Evolutionary conservation across 2,888 invertebrate species (phyloP).

Genomic region (Zaprionus obscuricornis): DNA sequence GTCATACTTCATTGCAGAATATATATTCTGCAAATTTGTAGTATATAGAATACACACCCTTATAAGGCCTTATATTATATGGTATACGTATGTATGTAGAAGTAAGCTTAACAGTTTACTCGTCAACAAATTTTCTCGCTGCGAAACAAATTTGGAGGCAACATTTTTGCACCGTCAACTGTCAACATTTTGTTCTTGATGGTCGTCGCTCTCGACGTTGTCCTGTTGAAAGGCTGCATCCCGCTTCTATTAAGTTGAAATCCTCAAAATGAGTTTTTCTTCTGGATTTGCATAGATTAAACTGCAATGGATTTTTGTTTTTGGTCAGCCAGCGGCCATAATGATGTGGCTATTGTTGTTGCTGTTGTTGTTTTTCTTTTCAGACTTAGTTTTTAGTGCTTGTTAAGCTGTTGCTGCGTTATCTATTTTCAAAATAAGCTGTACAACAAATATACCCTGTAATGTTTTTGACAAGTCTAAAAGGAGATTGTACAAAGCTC

Average conservation of each 20-base stretch:
- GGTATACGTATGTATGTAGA: too few species aligned
- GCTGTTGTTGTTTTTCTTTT: constrained; percentile 6
- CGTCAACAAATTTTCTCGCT: constrained; percentile 27
- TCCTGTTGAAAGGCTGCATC: constrained; percentile 38
- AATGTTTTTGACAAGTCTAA: too few species aligned
- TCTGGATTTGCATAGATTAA: constrained; percentile 74
- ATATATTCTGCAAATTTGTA: too few species aligned
- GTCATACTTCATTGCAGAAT: too few species aligned
- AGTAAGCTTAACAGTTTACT: constrained; percentile 7
- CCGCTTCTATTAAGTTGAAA: constrained; percentile 60
- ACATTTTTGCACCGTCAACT: constrained; percentile 16
- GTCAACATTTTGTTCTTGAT: constrained; percentile 23
- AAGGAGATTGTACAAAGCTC: too few species aligned
- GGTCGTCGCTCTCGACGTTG: background rate
- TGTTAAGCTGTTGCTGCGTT: constrained; percentile 34
- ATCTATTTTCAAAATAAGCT: constrained; percentile 30
- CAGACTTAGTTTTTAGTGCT: constrained; percentile 44
- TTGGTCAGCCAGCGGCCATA: constrained; percentile 39
- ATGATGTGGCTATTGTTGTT: constrained; percentile 39
- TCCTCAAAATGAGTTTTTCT: constrained; percentile 69
- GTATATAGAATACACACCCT: too few species aligned
- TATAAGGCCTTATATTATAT: too few species aligned
- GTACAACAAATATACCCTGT: constrained; percentile 1
- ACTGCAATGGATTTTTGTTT: constrained; percentile 49
- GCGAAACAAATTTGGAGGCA: background rate